Evolutionary conservation across 2,888 invertebrate genomes (phyloP), one percentile per base, ranked within the genome.

Genomic region (Schrankia costaestrigalis): DNA sequence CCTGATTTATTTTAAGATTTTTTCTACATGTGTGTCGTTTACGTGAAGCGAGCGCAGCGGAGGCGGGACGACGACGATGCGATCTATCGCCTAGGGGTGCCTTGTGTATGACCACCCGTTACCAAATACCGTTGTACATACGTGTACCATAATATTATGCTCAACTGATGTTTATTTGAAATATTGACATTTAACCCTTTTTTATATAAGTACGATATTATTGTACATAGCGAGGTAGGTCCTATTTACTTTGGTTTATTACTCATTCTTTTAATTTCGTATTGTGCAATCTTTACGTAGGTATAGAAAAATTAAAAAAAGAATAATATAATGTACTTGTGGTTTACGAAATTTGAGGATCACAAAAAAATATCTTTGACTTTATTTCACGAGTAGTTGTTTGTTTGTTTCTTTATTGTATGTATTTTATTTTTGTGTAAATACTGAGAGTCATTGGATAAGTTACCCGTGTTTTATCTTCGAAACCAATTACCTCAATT

Each of bases 401-500:
- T 49, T 42, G 56, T 43, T 45, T 44, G 44, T 58, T 54, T 55
- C 60, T 55, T 3, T 61, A 41, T 60, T 51, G 43, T 54, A 45
- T 46, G 54, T 49, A 53, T 51, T 62, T 53, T 63, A 64, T 61
- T 59, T n/a, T 64, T 73, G 63, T 82, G 82, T 83, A 80, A 76
- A 82, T 83, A 84, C 73, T 78, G 75, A 70, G 71, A 83, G 80
- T 83, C 78, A 82, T 84, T 82, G 82, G 80, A 82, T 82, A 75
- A 86, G 84, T 85, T 84, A 84, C 82, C 86, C 80, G 70, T 69
- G 70, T 78, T 74, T 75, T 78, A 66, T 80, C 73, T 81, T 82
- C 81, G 68, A 74, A 86, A 86, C 86, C 86, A 78, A 84, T 85
- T 87, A 87, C 87, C 87, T 87, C 87, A 86, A 83, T 83, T 76